Base-by-base conservation (phyloP, 2,113 vertebrate genomes). In the Corvus hawaiiensis region DNA sequence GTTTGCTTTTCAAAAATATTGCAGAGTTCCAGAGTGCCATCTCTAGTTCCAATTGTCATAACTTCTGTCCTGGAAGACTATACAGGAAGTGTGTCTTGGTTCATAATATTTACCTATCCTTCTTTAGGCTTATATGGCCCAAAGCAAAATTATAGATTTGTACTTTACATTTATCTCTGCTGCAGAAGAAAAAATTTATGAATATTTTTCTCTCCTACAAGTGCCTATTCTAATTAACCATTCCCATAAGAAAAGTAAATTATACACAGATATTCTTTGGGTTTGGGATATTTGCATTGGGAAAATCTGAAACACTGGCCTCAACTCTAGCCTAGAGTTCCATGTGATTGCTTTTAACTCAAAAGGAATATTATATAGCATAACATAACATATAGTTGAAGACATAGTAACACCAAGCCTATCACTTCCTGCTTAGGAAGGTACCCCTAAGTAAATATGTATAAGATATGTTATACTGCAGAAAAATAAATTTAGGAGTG, bases 131-230 rank as follows among this genome's bases (percentile, higher is more conserved):
- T 78, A 8, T 66, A 23, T 49, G 59, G 17, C 7, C 7, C 35
- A 86, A 35, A 27, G 16, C 6, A 90, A 54, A 6, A 54, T 66
- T 74, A 62, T 18, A 62, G 10, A 37, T 61, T 35, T 10, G 5
- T 59, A 52, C 11, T 64, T 75, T 49, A 4, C 14, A 63, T 46
- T 84, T 87, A 39, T 32, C 9, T 74, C 59, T 71, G 4, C 20
- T 71, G 12, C 0, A 5, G 26, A 72, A 86, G 20, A 52, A 85
- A 64, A 76, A 76, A 26, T 8, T 0, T 44, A 11, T 20, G 0
- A 30, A 35, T 1, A n/a, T 33, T 71, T 58, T 59, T 56, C 46
- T 22, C 46, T 30, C 27, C 37, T 74, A 11, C 10, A 81, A 54
- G 7, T 81, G 5, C 2, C 6, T n/a, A 16, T 81, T 87, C 26